These are phyloP conservation scores for Magallana angulata DNA, from an alignment of 1,140 invertebrate species.

Conservation along the genomic window DNA sequence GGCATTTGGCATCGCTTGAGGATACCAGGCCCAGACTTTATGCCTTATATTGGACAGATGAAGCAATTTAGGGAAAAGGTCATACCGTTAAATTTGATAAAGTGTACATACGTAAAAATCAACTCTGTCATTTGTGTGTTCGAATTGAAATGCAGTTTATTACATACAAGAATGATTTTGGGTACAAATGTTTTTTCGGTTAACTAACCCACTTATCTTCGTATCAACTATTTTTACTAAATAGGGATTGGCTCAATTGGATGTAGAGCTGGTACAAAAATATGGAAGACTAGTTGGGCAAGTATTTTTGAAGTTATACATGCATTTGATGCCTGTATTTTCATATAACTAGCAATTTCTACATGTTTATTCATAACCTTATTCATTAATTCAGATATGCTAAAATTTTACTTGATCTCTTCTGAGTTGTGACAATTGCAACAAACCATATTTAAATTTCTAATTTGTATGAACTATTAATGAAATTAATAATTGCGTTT, in stretches of 20 bases:
- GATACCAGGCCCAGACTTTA: not conserved
- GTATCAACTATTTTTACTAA: not conserved
- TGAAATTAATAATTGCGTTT: not conserved
- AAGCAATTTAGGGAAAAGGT: not conserved
- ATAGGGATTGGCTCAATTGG: not conserved
- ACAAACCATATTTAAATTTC: not conserved
- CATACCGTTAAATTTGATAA: not conserved
- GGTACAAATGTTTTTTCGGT: no score
- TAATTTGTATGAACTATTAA: not conserved
- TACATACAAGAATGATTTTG: no score
- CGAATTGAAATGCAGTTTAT: no score
- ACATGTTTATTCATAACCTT: not conserved
- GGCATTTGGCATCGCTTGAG: not conserved
- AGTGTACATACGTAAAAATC: no score
- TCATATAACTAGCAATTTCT: not conserved
- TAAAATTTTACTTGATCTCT: no score
- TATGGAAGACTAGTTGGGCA: not conserved
- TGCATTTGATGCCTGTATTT: not conserved
- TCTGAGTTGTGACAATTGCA: no score
- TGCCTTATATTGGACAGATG: not conserved
- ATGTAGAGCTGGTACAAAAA: conserved; percentile 1
- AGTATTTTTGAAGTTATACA: not conserved
- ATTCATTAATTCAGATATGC: not conserved
- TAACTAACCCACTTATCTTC: no score
- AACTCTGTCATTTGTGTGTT: no score